Percentiles rank a stretch among this genome's conserved stretches.
Conservation (phyloP, 2,113 vertebrate genomes). For the Eudyptes chrysolophus region DNA sequence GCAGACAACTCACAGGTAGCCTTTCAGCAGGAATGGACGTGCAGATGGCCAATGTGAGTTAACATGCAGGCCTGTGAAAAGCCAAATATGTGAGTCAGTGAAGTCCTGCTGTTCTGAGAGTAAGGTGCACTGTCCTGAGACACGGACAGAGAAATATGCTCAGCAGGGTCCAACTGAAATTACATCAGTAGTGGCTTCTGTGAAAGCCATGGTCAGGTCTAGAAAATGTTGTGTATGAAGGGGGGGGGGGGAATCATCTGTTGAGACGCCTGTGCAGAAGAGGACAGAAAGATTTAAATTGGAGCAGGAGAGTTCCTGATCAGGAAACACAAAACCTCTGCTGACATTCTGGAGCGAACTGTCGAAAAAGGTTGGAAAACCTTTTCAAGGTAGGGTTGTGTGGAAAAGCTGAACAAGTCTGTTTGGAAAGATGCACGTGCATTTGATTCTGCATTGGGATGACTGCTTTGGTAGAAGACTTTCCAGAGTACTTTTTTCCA, state of each 20-base stretch:
- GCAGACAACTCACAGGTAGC: background rate
- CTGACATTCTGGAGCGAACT: accelerated
- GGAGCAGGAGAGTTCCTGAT: background rate
- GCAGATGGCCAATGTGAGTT: background rate
- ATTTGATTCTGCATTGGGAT: background rate
- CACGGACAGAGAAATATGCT: background rate
- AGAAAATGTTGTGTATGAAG: background rate
- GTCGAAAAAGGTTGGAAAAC: background rate
- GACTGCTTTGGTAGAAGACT: background rate
- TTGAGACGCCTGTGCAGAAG: background rate
- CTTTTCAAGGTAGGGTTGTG: background rate
- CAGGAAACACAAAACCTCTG: background rate
- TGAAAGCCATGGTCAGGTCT: accelerated
- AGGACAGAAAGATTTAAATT: background rate
- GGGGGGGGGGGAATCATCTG: too few species aligned
- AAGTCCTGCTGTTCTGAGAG: background rate
- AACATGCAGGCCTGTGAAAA: background rate
- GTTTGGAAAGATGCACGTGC: accelerated
- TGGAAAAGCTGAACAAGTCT: background rate
- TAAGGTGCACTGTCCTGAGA: background rate
- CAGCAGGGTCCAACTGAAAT: background rate
- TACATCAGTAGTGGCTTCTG: background rate
- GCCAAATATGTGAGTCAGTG: background rate
- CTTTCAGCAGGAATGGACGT: background rate
- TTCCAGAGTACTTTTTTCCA: background rate